Percentiles rank a stretch among this genome's conserved stretches.
These are phyloP conservation scores for Lagopus leucura DNA, from an alignment of 2,113 vertebrate genomes.

Conservation along the genomic window DNA sequence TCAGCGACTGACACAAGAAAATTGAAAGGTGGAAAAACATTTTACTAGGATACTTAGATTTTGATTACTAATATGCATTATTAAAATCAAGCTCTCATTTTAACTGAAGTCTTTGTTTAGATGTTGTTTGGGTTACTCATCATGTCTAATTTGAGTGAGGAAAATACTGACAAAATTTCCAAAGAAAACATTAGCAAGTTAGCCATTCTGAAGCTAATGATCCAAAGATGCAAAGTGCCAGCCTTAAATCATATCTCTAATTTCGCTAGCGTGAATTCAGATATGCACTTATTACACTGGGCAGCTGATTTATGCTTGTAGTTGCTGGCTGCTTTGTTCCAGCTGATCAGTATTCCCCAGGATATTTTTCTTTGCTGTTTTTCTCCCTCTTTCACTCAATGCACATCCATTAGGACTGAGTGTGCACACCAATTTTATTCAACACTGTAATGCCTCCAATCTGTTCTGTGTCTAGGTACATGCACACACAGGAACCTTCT, in stretches of 20 bases:
- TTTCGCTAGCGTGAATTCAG: background rate
- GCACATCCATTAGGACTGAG: background rate
- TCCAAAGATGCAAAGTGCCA: background rate
- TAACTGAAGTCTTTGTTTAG: background rate
- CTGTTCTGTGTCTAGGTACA: background rate
- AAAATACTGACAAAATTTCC: background rate
- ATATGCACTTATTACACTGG: fast-evolving
- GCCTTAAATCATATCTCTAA: background rate
- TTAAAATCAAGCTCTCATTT: background rate
- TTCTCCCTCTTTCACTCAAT: background rate
- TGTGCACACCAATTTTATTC: background rate
- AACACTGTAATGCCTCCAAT: background rate
- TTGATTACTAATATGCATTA: background rate
- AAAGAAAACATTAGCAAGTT: background rate
- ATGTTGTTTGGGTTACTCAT: background rate
- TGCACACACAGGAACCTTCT: fast-evolving
- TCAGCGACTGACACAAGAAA: background rate
- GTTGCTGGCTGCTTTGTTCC: background rate
- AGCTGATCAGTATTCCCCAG: background rate
- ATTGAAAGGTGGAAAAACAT: background rate
- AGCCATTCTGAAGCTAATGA: background rate
- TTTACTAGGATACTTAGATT: background rate
- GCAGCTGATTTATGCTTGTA: background rate
- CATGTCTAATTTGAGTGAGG: background rate
- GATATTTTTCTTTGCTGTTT: background rate